A percentile compares a stretch with the other conserved stretches of the same genome.
These are phyloP conservation scores for Callospermophilus lateralis DNA, from an alignment of 2,113 vertebrate species.

Conservation along the genomic window DNA sequence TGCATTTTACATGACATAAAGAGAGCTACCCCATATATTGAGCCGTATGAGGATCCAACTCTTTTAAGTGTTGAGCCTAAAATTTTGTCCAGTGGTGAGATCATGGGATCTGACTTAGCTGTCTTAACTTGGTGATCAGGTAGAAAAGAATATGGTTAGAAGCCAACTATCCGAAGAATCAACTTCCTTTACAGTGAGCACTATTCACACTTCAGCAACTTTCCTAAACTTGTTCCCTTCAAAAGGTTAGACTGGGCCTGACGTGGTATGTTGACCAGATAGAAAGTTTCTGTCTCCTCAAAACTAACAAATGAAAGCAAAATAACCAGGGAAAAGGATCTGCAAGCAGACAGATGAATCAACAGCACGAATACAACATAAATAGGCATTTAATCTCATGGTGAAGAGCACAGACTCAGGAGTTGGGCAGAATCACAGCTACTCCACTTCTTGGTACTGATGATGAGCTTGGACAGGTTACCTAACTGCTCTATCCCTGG, in stretches of 20 bases:
- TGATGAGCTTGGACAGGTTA: background rate
- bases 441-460: background rate
- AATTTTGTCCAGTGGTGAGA: background rate
- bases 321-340: background rate
- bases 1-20: background rate
- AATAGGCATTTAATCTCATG: background rate
- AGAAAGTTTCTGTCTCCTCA: background rate
- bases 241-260: background rate
- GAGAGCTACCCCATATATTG: background rate
- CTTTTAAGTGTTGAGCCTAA: background rate
- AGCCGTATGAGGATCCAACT: background rate
- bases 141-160: background rate
- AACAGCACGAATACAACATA: background rate
- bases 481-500: background rate
- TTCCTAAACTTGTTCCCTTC: background rate
- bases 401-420: background rate
- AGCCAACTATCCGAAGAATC: background rate
- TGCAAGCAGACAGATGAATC: background rate
- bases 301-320: background rate
- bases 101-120: background rate
- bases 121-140: background rate
- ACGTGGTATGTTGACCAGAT: background rate
- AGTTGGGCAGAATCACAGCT: background rate
- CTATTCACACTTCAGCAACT: rapidly evolving
- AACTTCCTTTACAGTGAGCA: background rate